Evolutionary conservation across 2,888 invertebrate genomes (phyloP).

Genomic region (Diarsia mendica): DNA sequence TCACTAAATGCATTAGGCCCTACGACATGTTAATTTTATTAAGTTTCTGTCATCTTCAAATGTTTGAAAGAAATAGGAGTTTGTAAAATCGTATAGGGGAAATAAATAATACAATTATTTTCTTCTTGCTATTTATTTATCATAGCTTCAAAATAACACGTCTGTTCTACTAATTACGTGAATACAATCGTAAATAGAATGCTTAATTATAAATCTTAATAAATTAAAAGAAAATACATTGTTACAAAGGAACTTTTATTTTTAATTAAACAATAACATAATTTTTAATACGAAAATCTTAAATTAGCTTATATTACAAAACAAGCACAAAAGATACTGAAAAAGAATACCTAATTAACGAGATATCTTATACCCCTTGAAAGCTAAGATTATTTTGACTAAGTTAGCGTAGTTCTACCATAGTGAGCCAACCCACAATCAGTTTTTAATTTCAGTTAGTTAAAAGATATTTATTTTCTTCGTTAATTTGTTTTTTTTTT

Average conservation of each 20-base stretch:
- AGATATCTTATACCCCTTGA: slow-evolving; percentile 10
- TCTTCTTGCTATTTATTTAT: neutral
- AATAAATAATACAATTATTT: neutral
- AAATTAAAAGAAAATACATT: slow-evolving; percentile 24
- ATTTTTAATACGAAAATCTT: slow-evolving; percentile 23
- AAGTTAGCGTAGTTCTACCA: neutral
- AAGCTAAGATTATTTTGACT: neutral
- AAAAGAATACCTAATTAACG: neutral
- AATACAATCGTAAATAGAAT: neutral
- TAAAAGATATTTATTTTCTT: neutral
- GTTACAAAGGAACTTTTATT: slow-evolving; percentile 42
- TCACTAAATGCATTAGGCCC: too few relatives aligned
- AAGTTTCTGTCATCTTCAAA: neutral
- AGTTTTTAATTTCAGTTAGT: neutral
- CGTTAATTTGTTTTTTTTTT: neutral
- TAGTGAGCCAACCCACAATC: neutral
- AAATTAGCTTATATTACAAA: neutral
- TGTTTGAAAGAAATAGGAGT: neutral
- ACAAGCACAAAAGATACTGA: slow-evolving; percentile 21
- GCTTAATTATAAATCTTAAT: neutral
- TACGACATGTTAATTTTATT: too few relatives aligned
- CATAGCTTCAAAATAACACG: neutral
- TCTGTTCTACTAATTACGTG: neutral
- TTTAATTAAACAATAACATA: slow-evolving; percentile 15
- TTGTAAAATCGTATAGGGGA: neutral